A percentile compares a stretch with the other conserved stretches of the same genome.
These are phyloP conservation scores for Acipenser oxyrinchus DNA, from an alignment of 2,797 vertebrate species.

Conservation along the genomic window DNA sequence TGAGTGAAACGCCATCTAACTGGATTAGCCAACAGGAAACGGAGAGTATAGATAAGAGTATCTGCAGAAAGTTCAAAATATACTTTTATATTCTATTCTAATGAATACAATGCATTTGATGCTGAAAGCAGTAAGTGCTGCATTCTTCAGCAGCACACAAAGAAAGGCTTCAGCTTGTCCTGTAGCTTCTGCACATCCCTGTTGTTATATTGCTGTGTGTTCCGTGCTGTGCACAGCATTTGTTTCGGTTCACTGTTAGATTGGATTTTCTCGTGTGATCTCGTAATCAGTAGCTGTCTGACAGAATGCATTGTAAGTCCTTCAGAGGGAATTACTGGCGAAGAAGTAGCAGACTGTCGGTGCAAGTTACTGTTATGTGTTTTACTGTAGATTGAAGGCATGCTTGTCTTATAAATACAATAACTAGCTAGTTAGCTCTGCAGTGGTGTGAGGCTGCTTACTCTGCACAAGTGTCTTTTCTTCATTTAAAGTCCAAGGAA, in stretches of 20 bases:
- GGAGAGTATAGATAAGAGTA: no score
- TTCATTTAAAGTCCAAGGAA: neutral
- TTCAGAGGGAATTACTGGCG: neutral
- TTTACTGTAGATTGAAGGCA: conserved; percentile 7
- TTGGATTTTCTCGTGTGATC: conserved; percentile 10
- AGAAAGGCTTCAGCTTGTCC: no score
- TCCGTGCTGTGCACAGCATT: neutral
- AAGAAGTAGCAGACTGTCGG: neutral
- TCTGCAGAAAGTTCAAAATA: no score
- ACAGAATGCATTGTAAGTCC: conserved; percentile 6
- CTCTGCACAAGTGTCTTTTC: neutral
- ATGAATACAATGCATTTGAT: no score
- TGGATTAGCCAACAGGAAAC: no score
- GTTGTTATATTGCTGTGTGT: neutral
- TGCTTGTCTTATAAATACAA: conserved; percentile 12
- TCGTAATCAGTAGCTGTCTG: conserved; percentile 4
- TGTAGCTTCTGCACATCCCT: neutral
- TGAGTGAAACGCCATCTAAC: no score
- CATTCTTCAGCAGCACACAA: no score
- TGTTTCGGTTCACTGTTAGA: neutral
- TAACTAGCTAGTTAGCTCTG: neutral
- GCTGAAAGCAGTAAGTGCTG: no score
- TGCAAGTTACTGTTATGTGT: neutral
- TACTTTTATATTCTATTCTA: no score
- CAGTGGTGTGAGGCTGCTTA: neutral